Conservation (phyloP, 2,888 invertebrate genomes). For the Cerastis leucographa region DNA sequence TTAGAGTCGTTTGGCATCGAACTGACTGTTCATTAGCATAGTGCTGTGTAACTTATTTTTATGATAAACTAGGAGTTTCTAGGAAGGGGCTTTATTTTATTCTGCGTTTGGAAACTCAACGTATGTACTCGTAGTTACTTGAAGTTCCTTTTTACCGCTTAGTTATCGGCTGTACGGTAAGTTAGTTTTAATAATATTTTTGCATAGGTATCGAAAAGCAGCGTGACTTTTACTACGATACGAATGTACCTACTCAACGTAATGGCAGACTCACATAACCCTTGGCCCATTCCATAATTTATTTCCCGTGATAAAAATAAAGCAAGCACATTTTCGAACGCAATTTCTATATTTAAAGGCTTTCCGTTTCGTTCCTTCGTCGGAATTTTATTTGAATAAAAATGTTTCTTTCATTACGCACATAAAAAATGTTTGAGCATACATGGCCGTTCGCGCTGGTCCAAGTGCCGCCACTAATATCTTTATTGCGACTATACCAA, state of each 20-base stretch:
- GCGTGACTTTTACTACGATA: conserved; percentile 20
- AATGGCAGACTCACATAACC: conserved; percentile 60
- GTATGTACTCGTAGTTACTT: neutral
- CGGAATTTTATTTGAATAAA: conserved; percentile 71
- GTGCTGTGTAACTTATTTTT: conserved; percentile 32
- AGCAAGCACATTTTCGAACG: conserved; percentile 64
- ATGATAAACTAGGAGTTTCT: neutral
- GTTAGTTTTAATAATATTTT: conserved; percentile 1
- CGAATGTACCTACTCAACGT: conserved; percentile 51
- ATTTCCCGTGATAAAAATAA: conserved; percentile 65
- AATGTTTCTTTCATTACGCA: conserved; percentile 70
- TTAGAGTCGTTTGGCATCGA: conserved; percentile 68
- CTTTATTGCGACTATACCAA: conserved; percentile 79
- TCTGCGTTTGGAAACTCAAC: neutral
- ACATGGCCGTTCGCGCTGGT: conserved; percentile 67
- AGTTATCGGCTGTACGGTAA: neutral
- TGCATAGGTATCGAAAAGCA: neutral
- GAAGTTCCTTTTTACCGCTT: neutral
- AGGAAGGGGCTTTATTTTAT: neutral
- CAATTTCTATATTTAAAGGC: conserved; percentile 64
- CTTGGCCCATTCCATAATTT: conserved; percentile 65
- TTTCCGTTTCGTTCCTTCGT: conserved; percentile 53
- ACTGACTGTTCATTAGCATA: conserved; percentile 55
- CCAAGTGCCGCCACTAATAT: conserved; percentile 77
- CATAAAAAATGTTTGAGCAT: conserved; percentile 71